A percentile compares a stretch with the other conserved stretches of the same genome.
These are phyloP conservation scores for Onychorhynchus coronatus DNA, from an alignment of 2,113 vertebrate species.

Conservation along the genomic window DNA sequence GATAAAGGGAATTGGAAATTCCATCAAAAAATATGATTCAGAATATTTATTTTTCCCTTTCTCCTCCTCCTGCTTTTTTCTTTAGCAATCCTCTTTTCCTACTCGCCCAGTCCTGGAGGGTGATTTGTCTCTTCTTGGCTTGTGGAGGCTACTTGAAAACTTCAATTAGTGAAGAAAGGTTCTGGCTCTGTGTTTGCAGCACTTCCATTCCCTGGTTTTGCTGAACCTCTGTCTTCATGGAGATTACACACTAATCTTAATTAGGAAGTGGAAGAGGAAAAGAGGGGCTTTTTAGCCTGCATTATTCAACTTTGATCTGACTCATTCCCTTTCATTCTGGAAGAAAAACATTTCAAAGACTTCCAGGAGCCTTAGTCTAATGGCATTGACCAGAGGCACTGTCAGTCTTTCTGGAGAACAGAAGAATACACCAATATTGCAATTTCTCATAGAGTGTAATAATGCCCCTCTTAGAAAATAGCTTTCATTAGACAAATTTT, in stretches of 20 bases:
- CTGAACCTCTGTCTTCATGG: constrained; percentile 14
- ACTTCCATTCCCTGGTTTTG: neutral
- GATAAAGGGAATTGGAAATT: neutral
- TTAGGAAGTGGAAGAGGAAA: constrained; percentile 61
- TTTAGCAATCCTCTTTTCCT: neutral
- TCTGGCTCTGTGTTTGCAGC: neutral
- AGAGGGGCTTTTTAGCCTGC: constrained; percentile 32
- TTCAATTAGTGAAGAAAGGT: constrained; percentile 29
- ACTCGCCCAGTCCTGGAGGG: neutral
- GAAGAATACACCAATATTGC: neutral
- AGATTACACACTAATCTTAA: constrained; percentile 64
- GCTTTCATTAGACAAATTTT: neutral
- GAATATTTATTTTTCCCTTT: neutral
- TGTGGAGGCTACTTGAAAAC: constrained; percentile 18
- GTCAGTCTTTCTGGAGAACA: neutral
- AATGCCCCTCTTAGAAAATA: neutral
- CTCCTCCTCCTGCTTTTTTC: constrained; percentile 1
- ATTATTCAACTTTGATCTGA: constrained; percentile 58
- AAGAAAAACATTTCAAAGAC: constrained; percentile 56
- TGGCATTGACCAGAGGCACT: constrained; percentile 57
- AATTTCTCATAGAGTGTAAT: neutral
- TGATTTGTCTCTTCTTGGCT: constrained; percentile 15
- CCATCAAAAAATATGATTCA: neutral
- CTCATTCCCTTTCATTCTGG: constrained; percentile 30
- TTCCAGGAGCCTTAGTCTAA: constrained; percentile 29